Evolutionary conservation across 2,797 vertebrate species (phyloP).

Genomic region (Hemibagrus guttatus): DNA sequence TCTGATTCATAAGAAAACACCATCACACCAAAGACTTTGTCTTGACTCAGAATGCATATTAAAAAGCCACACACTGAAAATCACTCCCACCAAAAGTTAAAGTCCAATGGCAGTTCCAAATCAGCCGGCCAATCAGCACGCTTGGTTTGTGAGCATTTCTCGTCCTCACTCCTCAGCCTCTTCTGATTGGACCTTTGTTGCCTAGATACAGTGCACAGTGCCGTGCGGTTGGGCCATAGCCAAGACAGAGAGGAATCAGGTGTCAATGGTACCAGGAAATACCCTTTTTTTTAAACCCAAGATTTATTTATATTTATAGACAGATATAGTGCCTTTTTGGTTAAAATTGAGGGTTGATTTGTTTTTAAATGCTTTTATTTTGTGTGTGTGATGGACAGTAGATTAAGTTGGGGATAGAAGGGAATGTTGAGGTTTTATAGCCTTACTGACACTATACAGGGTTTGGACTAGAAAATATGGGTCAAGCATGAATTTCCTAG

Average conservation of each 20-base stretch:
- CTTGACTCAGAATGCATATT: not conserved
- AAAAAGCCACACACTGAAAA: conserved; percentile 3
- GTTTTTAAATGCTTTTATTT: conserved; percentile 26
- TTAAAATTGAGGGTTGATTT: conserved; percentile 56
- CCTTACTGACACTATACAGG: conserved; percentile 26
- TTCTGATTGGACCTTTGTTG: conserved; percentile 95
- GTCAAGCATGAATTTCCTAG: conserved; percentile 45
- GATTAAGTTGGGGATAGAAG: conserved; percentile 24
- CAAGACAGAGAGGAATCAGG: conserved; percentile 90
- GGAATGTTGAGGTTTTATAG: conserved; percentile 29
- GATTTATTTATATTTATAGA: conserved; percentile 69
- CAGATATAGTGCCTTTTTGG: conserved; percentile 43
- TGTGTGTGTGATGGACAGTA: conserved; percentile 20
- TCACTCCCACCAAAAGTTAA: conserved; percentile 63
- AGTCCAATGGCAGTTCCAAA: conserved; percentile 72
- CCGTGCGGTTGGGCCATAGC: conserved; percentile 89
- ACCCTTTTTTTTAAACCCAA: conserved; percentile 79
- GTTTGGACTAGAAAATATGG: conserved; percentile 37
- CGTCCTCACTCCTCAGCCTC: conserved; percentile 80
- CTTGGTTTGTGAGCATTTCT: conserved; percentile 73
- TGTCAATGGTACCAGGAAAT: conserved; percentile 95
- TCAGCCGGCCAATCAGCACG: conserved; percentile 74
- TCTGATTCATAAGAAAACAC: conserved; percentile 19
- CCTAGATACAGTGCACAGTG: conserved; percentile 94
- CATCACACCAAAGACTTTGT: conserved; percentile 32